phyloP scores from a whole-genome alignment of 1,140 invertebrate genomes.

The Camponotus pennsylvanicus region DNA sequence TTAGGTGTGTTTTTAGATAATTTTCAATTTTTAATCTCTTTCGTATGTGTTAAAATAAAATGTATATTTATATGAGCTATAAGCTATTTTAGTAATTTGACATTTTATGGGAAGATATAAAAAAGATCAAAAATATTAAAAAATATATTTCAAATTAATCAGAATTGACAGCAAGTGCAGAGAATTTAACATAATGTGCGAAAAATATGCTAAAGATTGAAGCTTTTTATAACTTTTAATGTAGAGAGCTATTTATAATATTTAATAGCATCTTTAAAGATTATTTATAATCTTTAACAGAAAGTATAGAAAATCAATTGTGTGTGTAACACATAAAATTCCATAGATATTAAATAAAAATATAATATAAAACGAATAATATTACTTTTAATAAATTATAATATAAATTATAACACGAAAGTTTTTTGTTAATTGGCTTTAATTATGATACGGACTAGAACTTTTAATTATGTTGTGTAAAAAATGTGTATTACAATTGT shows the following conservation, averaged over 20 bases:
- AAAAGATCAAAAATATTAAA: neutral
- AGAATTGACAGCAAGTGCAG: neutral
- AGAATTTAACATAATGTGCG: neutral
- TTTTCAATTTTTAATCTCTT: too few species aligned
- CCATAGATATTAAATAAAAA: conserved; percentile 30
- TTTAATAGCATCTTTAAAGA: conserved; percentile 43
- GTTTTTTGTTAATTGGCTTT: conserved; percentile 1
- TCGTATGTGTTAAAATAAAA: too few species aligned
- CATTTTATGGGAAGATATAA: neutral
- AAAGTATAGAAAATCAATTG: conserved; percentile 56
- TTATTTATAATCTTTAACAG: conserved; percentile 42
- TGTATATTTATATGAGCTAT: neutral
- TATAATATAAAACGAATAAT: neutral
- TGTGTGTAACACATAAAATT: neutral
- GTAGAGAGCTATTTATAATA: conserved; percentile 43
- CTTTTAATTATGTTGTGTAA: neutral
- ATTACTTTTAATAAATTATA: conserved; percentile 22
- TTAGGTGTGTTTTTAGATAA: too few species aligned
- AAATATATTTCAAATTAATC: neutral
- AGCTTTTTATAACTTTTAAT: conserved; percentile 40
- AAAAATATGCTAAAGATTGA: neutral
- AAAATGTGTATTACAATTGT: neutral
- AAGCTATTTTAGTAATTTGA: neutral
- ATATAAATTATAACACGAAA: conserved; percentile 13
- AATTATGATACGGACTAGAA: neutral